phyloP scores from a whole-genome alignment of 2,888 invertebrate genomes.

The Alentia gelatinosa region DNA sequence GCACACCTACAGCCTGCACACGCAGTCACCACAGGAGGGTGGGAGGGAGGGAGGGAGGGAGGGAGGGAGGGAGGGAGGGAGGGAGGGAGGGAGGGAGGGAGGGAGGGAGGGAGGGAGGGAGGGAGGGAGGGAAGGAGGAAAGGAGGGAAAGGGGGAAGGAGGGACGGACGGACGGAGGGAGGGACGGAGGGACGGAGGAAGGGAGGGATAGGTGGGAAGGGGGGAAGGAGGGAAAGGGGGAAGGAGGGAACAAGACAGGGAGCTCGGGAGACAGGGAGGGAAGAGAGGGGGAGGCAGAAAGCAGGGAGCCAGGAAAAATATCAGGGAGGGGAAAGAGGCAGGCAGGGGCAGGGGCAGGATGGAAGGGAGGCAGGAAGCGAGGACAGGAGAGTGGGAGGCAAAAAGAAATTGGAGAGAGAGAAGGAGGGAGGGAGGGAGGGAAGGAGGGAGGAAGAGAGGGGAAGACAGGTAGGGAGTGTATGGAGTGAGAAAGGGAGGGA shows the following conservation, averaged over 20 bases:
- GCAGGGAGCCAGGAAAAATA: background rate
- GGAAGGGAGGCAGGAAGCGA: background rate
- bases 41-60: too few relatives aligned
- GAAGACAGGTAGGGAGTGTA: too few relatives aligned
- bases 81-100: too few relatives aligned
- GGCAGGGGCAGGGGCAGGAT: background rate
- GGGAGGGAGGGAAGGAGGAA: background rate
- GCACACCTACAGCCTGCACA: too few relatives aligned
- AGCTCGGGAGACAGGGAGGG: background rate
- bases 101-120: background rate
- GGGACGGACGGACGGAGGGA: background rate
- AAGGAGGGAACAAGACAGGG: background rate
- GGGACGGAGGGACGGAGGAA: background rate
- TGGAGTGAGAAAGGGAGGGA: too few relatives aligned
- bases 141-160: background rate
- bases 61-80: too few relatives aligned
- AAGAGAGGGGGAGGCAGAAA: background rate
- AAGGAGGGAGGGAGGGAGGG: background rate
- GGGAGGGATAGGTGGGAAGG: background rate
- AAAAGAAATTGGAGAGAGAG: background rate
- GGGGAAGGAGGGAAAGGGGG: background rate
- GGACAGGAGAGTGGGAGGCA: background rate
- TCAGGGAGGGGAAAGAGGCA: background rate
- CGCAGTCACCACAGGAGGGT: too few relatives aligned
- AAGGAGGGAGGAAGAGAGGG: too few relatives aligned